Evolutionary conservation across 2,113 vertebrate species (phyloP), one percentile per base, ranked within the genome.

Genomic region (Nyctibius bracteatus): DNA sequence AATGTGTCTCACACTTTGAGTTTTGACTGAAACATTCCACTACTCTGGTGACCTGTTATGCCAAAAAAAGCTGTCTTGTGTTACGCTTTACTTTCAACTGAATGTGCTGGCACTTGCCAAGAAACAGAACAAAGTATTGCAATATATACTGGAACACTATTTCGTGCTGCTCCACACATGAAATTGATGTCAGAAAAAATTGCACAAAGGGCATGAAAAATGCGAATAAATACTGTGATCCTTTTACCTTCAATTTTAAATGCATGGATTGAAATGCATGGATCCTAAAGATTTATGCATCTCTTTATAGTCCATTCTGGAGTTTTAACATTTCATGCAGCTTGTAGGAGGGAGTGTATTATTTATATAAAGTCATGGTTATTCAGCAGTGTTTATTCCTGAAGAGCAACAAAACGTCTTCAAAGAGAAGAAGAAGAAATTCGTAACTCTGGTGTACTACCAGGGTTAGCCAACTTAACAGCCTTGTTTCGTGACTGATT

Each of bases 341-440:
- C 80, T 87, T 83, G 68, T 78, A 88, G 82, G 90, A 90, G 46
- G 91, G 54, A 88, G 62, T 80, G 71, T 95, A 92, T 96, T 95
- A 94, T 95, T 92, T 92, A 94, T 89, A 91, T 78, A 92, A 89
- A 92, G 68, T 62, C 92, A 91, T 89, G 86, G 88, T 94, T 96
- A 97, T 93, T 95, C 96, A 94, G 70, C 65, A 72, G 72, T 89
- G 81, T 94, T 97, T 93, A 81, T 96, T 95, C 80, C 83, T 92
- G 83, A 97, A 94, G 31, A 96, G 61, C 62, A 96, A 93, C 90
- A 75, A 91, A 94, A 85, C 8, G 18, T 55, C 57, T 95, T 84
- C 57, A 37, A 77, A 43, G n/a, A 54, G 71, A 75, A 93, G 55
- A 93, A 63, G 57, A 75, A 89, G 73, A 94, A 96, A 96, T 94